These are phyloP conservation scores for Macrosoma leucophasiata DNA, from an alignment of 2,888 invertebrate species.

Conservation along the genomic window DNA sequence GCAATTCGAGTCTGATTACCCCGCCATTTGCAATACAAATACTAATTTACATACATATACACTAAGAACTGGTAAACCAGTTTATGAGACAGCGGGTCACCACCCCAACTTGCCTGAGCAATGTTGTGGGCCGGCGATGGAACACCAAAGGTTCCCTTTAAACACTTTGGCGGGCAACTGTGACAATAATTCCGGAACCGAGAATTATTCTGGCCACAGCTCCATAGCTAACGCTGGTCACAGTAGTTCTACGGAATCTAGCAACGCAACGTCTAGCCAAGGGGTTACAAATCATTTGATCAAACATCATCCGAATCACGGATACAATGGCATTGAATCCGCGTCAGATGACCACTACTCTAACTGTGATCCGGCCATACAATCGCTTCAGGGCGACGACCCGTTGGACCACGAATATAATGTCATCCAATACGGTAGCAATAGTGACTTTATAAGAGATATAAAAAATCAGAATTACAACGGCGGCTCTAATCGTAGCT, in stretches of 20 bases:
- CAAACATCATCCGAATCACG: slow-evolving; percentile 63
- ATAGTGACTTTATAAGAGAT: slow-evolving; percentile 66
- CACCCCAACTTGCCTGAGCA: slow-evolving; percentile 59
- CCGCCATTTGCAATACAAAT: slow-evolving; percentile 90
- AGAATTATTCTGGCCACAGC: slow-evolving; percentile 78
- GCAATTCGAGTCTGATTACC: slow-evolving; percentile 88
- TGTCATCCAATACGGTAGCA: slow-evolving; percentile 70
- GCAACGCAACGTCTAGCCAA: slow-evolving; percentile 69
- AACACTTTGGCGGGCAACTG: slow-evolving; percentile 74
- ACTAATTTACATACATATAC: slow-evolving; percentile 90
- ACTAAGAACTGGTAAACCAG: slow-evolving; percentile 83
- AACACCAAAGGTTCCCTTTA: slow-evolving; percentile 68
- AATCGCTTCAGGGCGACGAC: slow-evolving; percentile 67
- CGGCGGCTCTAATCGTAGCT: slow-evolving; percentile 64
- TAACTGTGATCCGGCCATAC: slow-evolving; percentile 69
- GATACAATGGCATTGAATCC: slow-evolving; percentile 68
- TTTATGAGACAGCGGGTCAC: slow-evolving; percentile 78
- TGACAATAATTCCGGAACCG: slow-evolving; percentile 78
- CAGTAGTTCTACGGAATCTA: slow-evolving; percentile 71
- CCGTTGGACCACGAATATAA: slow-evolving; percentile 71
- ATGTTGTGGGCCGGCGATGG: slow-evolving; percentile 60
- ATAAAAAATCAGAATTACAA: slow-evolving; percentile 75
- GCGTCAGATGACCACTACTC: slow-evolving; percentile 72
- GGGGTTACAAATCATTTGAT: slow-evolving; percentile 70
- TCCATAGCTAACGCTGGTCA: slow-evolving; percentile 73